These are phyloP conservation scores for Podarcis siculus DNA, from an alignment of 2,797 vertebrate genomes.

Conservation along the genomic window DNA sequence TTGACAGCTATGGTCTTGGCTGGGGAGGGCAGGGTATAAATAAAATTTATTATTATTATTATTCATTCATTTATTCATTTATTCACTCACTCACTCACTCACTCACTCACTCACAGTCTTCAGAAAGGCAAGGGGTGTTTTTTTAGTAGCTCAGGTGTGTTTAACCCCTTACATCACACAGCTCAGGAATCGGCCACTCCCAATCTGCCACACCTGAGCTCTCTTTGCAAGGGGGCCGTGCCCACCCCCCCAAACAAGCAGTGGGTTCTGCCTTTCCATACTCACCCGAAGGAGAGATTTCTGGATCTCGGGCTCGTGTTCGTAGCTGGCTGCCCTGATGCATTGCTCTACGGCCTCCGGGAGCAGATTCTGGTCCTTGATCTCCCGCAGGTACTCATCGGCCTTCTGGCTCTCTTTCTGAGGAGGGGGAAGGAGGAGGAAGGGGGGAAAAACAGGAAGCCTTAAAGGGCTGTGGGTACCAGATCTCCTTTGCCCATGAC, in stretches of 20 bases:
- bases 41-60: no score
- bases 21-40: no score
- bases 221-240: neutral
- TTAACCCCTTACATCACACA: no score
- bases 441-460: accelerated
- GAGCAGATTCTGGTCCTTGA: constrained; percentile 93
- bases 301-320: constrained; percentile 89
- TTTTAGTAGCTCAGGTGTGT: no score
- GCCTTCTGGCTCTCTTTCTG: constrained; percentile 97
- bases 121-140: no score
- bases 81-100: no score
- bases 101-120: neutral
- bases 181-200: no score
- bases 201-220: neutral
- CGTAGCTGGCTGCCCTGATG: constrained; percentile 91
- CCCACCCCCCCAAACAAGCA: neutral
- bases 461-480: neutral
- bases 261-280: accelerated
- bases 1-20: no score
- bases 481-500: neutral
- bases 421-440: neutral
- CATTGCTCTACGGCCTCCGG: constrained; percentile 91
- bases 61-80: no score
- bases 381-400: constrained; percentile 95
- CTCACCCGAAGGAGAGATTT: constrained; percentile 91